Base-by-base conservation (phyloP, 2,113 vertebrate genomes). In the Pomatorhinus ruficollis region DNA sequence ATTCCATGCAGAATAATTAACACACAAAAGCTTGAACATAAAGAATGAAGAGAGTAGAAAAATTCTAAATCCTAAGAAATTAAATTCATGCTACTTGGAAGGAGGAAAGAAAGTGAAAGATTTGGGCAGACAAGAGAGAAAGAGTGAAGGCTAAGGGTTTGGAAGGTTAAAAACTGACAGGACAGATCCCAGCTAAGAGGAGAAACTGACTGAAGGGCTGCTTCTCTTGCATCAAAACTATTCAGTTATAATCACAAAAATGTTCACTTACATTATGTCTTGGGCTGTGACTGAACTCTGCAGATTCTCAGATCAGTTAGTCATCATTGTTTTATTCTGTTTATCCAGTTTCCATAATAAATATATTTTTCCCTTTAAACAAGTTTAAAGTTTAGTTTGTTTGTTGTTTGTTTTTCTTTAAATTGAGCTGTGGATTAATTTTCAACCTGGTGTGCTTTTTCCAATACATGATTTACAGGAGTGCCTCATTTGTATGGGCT, bases 261-360 rank as follows among this genome's bases (percentile, higher is more conserved):
- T 44, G 44, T 57, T 54, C 4, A 1, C 45, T 78, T 24, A 59
- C 0, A 0, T 56, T 85, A 64, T n/a, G 25, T 83, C 40, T 78
- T 40, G 44, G 56, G 28, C 49, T 65, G 13, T 68, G 60, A 82
- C 28, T 60, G 44, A 87, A 72, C 42, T 87, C 44, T 15, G 15
- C 35, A 89, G 52, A 69, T 87, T 92, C 42, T 79, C 57, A 37
- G 37, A 84, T 89, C 56, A 56, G 39, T 90, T 93, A 94, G 89
- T 92, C 79, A 86, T 81, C n/a, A 63, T 56, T 89, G 68, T 89
- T 90, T 89, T 56, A 90, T 74, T 86, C 39, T 93, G 64, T 94
- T 95, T 94, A 84, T 84, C n/a, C 80, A 84, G 56, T 94, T 95
- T 93, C 91, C 70, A 92, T 78, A 87, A 93, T 87, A 93, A 72